phyloP scores from a whole-genome alignment of 2,888 invertebrate genomes.

The Scaptomyza cyrtandrae region DNA sequence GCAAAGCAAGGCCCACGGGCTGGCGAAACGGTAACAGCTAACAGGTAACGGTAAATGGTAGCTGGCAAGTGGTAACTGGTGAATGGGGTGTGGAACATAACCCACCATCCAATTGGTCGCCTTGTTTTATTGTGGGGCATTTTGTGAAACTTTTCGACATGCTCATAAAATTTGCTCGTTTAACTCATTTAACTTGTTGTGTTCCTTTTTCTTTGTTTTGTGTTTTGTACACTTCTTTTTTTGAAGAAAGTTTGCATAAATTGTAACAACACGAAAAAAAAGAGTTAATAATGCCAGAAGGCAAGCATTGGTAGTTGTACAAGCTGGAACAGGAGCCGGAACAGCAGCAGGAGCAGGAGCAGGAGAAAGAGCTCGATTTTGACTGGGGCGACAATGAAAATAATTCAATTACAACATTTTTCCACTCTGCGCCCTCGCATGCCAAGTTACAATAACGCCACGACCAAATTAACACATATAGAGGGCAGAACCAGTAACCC shows the following conservation, averaged over 20 bases:
- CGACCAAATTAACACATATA: constrained; percentile 79
- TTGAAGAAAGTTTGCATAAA: constrained; percentile 75
- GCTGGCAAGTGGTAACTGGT: constrained; percentile 4
- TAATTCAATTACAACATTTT: constrained; percentile 84
- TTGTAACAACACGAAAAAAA: constrained; percentile 67
- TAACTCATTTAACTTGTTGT: constrained; percentile 81
- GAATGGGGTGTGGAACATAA: constrained; percentile 4
- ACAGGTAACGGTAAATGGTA: constrained; percentile 25
- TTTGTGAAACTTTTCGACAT: constrained; percentile 70
- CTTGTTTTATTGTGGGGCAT: constrained; percentile 64
- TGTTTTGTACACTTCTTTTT: constrained; percentile 34
- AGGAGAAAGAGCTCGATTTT: constrained; percentile 12
- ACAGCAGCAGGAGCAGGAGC: background rate
- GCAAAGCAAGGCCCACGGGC: constrained; percentile 36
- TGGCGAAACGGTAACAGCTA: constrained; percentile 22
- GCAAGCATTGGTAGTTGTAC: constrained; percentile 40
- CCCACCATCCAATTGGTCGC: constrained; percentile 46
- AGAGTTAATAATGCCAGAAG: constrained; percentile 62
- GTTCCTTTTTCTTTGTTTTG: constrained; percentile 37
- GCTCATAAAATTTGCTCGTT: constrained; percentile 81
- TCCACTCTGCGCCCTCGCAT: constrained; percentile 76
- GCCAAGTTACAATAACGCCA: constrained; percentile 82
- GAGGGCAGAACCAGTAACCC: constrained; percentile 3
- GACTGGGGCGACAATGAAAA: constrained; percentile 79
- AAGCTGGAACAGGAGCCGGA: background rate